phyloP scores from a whole-genome alignment of 2,797 vertebrate genomes.

The Spinus pinus region DNA sequence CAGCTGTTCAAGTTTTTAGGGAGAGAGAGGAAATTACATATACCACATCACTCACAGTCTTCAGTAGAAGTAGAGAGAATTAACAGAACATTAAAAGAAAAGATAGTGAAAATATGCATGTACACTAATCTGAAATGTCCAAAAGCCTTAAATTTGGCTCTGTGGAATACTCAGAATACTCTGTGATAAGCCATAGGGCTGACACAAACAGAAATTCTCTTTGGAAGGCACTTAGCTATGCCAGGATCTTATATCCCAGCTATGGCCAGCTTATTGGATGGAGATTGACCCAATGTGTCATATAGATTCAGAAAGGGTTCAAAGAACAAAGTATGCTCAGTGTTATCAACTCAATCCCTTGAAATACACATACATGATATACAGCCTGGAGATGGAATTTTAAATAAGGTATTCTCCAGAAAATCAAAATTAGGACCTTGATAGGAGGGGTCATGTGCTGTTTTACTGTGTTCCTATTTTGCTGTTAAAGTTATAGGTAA shows the following conservation, averaged over 20 bases:
- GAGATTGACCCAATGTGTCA: neutral
- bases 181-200: fast-evolving
- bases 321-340: neutral
- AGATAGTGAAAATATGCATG: neutral
- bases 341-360: neutral
- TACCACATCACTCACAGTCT: neutral
- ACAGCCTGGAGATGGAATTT: neutral
- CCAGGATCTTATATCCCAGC: neutral
- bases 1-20: neutral
- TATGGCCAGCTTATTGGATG: neutral
- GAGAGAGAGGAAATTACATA: neutral
- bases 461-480: neutral
- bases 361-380: neutral
- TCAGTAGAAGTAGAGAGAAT: neutral
- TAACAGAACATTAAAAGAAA: neutral
- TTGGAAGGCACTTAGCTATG: neutral
- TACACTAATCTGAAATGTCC: neutral
- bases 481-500: neutral
- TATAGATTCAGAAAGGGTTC: neutral
- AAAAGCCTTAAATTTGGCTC: neutral
- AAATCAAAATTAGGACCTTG: neutral
- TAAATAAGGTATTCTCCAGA: neutral
- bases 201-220: neutral
- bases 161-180: neutral
- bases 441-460: neutral